A percentile compares a stretch with the other conserved stretches of the same genome.
Evolutionary conservation across 1,140 invertebrate genomes (phyloP).

Genomic region (Drosophila orena): DNA sequence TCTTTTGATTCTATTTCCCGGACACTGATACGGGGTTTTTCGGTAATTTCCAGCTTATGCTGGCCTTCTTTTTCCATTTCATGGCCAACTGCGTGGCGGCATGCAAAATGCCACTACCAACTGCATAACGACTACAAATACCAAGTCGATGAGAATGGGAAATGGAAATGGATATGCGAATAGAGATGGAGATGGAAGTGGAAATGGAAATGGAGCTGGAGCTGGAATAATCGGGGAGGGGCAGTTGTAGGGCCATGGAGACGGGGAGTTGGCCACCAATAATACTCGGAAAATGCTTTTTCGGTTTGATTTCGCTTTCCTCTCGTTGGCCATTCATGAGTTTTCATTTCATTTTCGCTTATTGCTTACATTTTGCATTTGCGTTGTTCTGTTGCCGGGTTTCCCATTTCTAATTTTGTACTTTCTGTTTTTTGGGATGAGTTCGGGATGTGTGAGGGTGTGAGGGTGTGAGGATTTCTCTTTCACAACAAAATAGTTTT

Average conservation of each 20-base stretch:
- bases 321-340: conserved; percentile 70
- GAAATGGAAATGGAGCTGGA: background rate
- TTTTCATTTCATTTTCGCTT: conserved; percentile 83
- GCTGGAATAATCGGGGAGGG: background rate
- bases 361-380: conserved; percentile 73
- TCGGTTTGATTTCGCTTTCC: conserved; percentile 68
- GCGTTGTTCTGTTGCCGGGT: conserved; percentile 53
- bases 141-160: conserved; percentile 13
- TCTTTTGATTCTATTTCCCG: conserved; percentile 51
- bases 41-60: conserved; percentile 65
- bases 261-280: conserved; percentile 42
- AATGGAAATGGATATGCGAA: conserved; percentile 26
- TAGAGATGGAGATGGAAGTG: background rate
- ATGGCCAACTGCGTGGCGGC: conserved; percentile 62
- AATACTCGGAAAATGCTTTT: conserved; percentile 69
- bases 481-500: conserved; percentile 66
- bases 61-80: conserved; percentile 76
- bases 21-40: conserved; percentile 23
- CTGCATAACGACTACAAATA: conserved; percentile 48
- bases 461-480: conserved; percentile 55
- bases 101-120: conserved; percentile 53
- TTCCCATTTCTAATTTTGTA: conserved; percentile 75
- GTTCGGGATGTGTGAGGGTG: conserved; percentile 24
- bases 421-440: conserved; percentile 11
- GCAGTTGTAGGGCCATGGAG: background rate